phyloP scores from a whole-genome alignment of 1,140 invertebrate species.

The Pseudomyrmex dendroicus region DNA sequence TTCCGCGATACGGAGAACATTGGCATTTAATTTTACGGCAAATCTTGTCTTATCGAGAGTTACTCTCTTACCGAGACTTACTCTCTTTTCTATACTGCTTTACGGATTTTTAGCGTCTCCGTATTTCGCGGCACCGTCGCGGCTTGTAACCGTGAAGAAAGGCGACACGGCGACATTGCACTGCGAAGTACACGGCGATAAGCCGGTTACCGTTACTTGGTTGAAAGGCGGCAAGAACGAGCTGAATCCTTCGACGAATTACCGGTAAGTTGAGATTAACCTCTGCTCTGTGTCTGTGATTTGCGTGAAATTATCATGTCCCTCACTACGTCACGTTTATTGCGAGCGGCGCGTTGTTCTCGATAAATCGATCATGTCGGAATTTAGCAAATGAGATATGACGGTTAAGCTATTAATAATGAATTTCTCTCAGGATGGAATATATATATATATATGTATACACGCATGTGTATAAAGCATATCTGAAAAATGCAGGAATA shows the following conservation, averaged over 20 bases:
- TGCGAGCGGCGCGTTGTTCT: conserved; percentile 20
- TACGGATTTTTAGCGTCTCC: conserved; percentile 87
- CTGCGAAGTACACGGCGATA: conserved; percentile 93
- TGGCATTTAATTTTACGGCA: neutral
- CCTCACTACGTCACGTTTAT: conserved; percentile 2
- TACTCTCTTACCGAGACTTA: conserved; percentile 9
- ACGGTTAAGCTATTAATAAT: conserved; percentile 45
- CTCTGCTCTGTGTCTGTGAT: neutral
- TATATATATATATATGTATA: neutral
- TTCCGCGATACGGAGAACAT: too few species aligned
- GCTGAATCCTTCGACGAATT: conserved; percentile 89
- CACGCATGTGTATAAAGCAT: neutral
- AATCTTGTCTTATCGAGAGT: neutral
- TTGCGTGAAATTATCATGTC: conserved; percentile 29
- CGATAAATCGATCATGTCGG: conserved; percentile 43
- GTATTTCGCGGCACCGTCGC: conserved; percentile 89
- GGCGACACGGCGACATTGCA: conserved; percentile 90
- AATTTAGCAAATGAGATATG: conserved; percentile 46
- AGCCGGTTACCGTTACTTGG: conserved; percentile 93
- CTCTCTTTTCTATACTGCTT: conserved; percentile 30
- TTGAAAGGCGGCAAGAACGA: conserved; percentile 88
- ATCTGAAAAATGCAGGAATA: conserved; percentile 20
- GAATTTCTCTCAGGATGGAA: conserved; percentile 21
- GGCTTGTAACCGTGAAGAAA: conserved; percentile 90
- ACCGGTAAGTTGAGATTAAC: conserved; percentile 83